Evolutionary conservation across 2,888 invertebrate genomes (phyloP), one percentile per base, ranked within the genome.

Genomic region (Pachymerium ferrugineum): DNA sequence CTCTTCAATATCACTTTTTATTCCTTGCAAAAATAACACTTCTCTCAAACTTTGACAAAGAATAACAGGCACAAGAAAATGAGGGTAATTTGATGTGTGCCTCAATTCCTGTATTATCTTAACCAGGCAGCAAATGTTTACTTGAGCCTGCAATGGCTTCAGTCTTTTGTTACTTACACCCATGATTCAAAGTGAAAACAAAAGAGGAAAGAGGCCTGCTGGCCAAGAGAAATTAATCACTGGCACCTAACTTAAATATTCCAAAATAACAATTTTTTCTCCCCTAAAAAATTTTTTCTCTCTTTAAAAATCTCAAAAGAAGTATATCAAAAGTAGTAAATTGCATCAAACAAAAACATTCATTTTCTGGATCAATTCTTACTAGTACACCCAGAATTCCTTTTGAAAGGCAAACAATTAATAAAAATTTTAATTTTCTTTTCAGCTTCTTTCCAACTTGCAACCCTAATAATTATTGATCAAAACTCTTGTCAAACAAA

Each of bases 1-100:
- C 12, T 16, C 38, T 16, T 38, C 14, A 16, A 38, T 6, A 6
- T 38, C 38, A 38, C 16, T 38, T 38, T 6, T 38, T 38, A 4
- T 6, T 38, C 12, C 16, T 14, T 14, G 3, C 12, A n/a, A n/a
- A n/a, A n/a, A n/a, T 14, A 6, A n/a, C 12, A 3, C 5, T 12
- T 14, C 12, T 1, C 19, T 6, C 22, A 54, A 22, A 54, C 22
- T 54, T 10, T 6, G 22, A n/a, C 54, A 54, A 54, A 54, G 54
- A 54, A 54, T 54, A 54, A 54, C 54, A 54, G 54, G 1, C 4
- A 3, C 16, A 42, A 22, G 54, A 22, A 54, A 54, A 54, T 54
- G 54, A 54, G 54, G 54, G 54, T 54, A 54, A 54, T 54, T 54
- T 54, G 54, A 54, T 54, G 25, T 10, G 54, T 54, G n/a, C n/a